These are phyloP conservation scores for Lasioglossum villosulum DNA, from an alignment of 2,888 invertebrate genomes.

Conservation along the genomic window DNA sequence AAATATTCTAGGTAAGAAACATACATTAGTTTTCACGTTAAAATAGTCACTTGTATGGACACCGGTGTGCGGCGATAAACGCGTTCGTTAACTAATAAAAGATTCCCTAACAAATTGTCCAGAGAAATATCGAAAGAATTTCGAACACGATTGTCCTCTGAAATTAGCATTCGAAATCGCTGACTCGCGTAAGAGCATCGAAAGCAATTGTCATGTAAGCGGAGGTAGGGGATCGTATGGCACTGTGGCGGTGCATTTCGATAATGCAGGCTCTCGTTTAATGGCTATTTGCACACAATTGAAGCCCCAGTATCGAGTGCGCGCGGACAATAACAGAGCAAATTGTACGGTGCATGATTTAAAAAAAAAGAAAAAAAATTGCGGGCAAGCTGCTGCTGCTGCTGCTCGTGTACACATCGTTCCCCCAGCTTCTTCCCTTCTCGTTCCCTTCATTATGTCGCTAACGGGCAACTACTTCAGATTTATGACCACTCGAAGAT, in stretches of 20 bases:
- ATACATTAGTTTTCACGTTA: too few relatives aligned
- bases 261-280: conserved; percentile 8
- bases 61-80: not conserved
- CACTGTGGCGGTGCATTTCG: not conserved
- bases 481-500: conserved; percentile 51
- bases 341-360: not conserved
- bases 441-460: conserved; percentile 47
- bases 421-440: not conserved
- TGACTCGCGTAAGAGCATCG: not conserved
- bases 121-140: not conserved
- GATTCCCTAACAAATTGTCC: not conserved
- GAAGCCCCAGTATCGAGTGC: not conserved
- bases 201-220: not conserved
- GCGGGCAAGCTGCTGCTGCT: conserved; percentile 2
- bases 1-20: too few relatives aligned
- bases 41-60: too few relatives aligned
- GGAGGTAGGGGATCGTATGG: not conserved
- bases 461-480: conserved; percentile 47
- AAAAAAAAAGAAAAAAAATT: conserved; percentile 5
- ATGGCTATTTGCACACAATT: not conserved
- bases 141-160: not conserved
- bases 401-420: not conserved
- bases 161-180: not conserved
- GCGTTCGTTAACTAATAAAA: not conserved
- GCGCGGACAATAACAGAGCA: not conserved